A percentile compares a stretch with the other conserved stretches of the same genome.
phyloP scores from a whole-genome alignment of 2,888 invertebrate genomes.

The Ormia ochracea region DNA sequence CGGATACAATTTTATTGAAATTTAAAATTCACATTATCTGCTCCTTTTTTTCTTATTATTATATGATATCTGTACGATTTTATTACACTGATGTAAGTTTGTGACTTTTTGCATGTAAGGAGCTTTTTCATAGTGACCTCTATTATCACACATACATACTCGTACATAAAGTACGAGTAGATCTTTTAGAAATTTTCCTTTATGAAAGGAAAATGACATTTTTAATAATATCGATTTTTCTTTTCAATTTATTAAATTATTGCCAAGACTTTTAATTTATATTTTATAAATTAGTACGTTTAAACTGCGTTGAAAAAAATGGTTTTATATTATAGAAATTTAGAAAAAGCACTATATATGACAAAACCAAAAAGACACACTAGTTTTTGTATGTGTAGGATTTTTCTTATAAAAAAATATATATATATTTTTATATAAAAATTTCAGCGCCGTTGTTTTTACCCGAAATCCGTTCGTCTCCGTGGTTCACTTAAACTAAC shows the following conservation, averaged over 20 bases:
- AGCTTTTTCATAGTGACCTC: constrained; percentile 34
- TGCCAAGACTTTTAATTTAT: not conserved
- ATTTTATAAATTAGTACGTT: not conserved
- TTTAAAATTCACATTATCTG: not conserved
- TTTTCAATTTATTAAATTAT: not conserved
- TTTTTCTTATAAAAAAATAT: constrained; percentile 15
- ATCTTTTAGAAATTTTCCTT: constrained; percentile 22
- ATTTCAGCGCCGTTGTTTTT: constrained; percentile 64
- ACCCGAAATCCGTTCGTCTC: constrained; percentile 78
- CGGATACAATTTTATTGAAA: not conserved
- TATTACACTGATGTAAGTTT: not conserved
- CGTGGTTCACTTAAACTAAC: constrained; percentile 78
- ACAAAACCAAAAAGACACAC: constrained; percentile 21
- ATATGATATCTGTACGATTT: not conserved
- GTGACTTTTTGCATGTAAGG: not conserved
- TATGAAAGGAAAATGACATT: constrained; percentile 20
- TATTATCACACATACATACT: constrained; percentile 14
- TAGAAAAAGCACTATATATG: constrained; percentile 34
- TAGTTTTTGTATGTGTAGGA: constrained; percentile 29
- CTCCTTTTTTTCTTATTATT: not conserved
- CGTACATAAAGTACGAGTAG: not conserved
- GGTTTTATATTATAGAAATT: constrained; percentile 20
- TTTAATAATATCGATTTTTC: constrained; percentile 47
- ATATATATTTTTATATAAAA: constrained; percentile 3
- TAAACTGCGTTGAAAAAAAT: constrained; percentile 39